phyloP scores from a whole-genome alignment of 1,140 invertebrate species.

The Yoshiicerus persimilis region DNA sequence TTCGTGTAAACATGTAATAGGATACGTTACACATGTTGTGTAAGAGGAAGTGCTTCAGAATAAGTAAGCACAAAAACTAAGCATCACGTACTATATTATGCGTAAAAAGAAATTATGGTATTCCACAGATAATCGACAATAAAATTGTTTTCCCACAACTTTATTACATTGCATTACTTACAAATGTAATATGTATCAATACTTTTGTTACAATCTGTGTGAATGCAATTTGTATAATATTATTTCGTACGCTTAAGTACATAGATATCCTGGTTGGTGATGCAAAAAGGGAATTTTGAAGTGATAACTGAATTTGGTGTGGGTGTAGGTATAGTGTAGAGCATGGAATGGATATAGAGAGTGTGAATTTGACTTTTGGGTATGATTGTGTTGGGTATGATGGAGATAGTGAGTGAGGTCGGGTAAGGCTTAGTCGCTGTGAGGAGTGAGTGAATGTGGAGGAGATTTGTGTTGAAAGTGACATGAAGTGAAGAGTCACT shows the following conservation, averaged over 20 bases:
- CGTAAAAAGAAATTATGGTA: too few species aligned
- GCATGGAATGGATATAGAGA: background rate
- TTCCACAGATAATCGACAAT: too few species aligned
- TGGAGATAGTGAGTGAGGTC: background rate
- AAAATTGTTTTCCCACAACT: too few species aligned
- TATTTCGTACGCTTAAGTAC: background rate
- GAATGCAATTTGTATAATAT: too few species aligned
- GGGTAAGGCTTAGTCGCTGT: background rate
- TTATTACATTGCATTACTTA: too few species aligned
- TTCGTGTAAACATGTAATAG: background rate
- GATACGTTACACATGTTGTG: too few species aligned
- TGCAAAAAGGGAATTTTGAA: background rate
- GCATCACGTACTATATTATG: too few species aligned
- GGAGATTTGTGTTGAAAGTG: conserved; percentile 28
- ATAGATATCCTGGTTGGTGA: background rate
- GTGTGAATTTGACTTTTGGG: background rate
- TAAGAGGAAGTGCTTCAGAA: background rate
- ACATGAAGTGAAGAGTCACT: conserved; percentile 23
- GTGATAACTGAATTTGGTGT: conserved; percentile 19
- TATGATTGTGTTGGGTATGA: background rate
- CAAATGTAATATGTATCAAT: too few species aligned
- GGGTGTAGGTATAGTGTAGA: background rate
- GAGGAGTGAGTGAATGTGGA: conserved; percentile 16
- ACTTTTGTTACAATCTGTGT: too few species aligned
- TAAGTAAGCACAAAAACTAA: background rate